Conservation (phyloP, 2,797 vertebrate genomes). For the Lepus oiostolus region DNA sequence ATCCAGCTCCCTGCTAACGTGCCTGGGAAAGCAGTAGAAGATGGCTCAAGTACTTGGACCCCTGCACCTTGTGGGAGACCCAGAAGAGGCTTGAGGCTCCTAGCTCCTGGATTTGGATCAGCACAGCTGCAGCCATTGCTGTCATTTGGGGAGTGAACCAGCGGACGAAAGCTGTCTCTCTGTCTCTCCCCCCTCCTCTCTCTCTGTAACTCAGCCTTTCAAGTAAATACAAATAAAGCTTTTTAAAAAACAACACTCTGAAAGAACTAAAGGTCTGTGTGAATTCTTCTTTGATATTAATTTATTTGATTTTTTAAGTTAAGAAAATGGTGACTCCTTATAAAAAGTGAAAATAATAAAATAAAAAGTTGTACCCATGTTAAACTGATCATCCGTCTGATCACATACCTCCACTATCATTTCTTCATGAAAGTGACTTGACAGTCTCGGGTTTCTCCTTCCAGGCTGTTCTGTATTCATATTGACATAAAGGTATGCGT, state of each 20-base stretch:
- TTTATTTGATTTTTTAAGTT: constrained; percentile 17
- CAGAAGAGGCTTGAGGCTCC: too few species aligned
- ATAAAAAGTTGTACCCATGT: neutral
- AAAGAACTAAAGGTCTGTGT: neutral
- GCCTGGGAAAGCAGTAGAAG: too few species aligned
- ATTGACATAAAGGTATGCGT: neutral
- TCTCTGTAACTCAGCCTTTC: too few species aligned
- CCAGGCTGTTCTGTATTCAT: neutral
- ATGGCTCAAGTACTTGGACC: too few species aligned
- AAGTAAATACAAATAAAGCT: too few species aligned
- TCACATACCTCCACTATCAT: neutral
- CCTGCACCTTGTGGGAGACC: too few species aligned
- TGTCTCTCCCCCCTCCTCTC: too few species aligned
- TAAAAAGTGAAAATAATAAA: constrained; percentile 7
- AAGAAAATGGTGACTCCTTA: neutral
- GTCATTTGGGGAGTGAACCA: too few species aligned
- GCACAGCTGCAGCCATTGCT: too few species aligned
- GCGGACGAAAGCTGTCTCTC: too few species aligned
- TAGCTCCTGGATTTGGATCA: too few species aligned
- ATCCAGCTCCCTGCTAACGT: too few species aligned
- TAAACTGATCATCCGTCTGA: neutral
- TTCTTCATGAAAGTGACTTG: neutral
- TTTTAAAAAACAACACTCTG: neutral
- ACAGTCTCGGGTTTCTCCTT: neutral
- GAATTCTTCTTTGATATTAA: constrained; percentile 2